A percentile compares a stretch with the other conserved stretches of the same genome.
Conservation (phyloP, 2,888 invertebrate species). For the Tenthredo livida region DNA sequence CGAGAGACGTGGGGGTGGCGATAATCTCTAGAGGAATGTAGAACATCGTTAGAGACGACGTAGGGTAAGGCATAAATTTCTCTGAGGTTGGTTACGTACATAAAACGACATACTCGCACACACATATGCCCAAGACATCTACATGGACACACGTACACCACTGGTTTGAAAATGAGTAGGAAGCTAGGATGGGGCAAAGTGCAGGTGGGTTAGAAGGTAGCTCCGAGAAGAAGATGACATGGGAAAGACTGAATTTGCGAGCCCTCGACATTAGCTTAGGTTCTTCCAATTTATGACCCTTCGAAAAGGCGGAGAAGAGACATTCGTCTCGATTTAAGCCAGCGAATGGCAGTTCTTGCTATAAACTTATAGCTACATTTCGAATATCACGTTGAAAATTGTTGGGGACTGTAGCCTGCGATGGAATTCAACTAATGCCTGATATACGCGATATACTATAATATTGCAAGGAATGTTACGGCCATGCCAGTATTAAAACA, state of each 20-base stretch:
- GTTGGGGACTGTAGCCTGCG: not conserved
- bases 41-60: conserved; percentile 33
- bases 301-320: not conserved
- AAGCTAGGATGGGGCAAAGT: not conserved
- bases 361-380: not conserved
- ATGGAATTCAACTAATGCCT: not conserved
- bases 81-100: conserved; percentile 20
- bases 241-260: conserved; percentile 21
- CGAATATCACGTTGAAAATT: not conserved
- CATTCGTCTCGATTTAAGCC: conserved; percentile 28
- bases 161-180: not conserved
- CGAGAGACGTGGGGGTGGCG: not conserved
- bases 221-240: not conserved
- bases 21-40: conserved; percentile 48
- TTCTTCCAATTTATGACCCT: not conserved
- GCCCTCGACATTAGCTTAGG: not conserved
- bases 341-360: not conserved
- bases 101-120: not conserved
- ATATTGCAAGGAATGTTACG: not conserved
- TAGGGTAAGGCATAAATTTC: conserved; percentile 40
- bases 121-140: not conserved
- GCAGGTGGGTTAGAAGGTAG: conserved; percentile 18
- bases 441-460: not conserved
- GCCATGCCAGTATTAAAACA: not conserved
- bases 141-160: not conserved